phyloP scores from a whole-genome alignment of 2,888 invertebrate genomes.

The Parnassius glacialis region DNA sequence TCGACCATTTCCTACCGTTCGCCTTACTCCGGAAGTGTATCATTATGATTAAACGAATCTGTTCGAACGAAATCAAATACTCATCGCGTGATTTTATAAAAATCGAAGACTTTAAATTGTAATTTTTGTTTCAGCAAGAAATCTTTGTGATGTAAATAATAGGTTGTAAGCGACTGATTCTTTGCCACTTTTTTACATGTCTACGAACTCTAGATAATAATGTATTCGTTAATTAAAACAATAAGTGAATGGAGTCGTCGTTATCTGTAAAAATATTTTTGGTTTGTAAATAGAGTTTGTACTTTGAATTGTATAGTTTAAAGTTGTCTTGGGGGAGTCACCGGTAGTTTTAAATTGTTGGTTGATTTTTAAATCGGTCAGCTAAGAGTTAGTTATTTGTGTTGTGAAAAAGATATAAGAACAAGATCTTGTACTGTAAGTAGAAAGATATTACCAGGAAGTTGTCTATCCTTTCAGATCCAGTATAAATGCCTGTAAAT shows the following conservation, averaged over 20 bases:
- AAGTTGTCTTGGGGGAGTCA: conserved; percentile 29
- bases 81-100: conserved; percentile 29
- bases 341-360: conserved; percentile 2
- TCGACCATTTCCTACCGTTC: conserved; percentile 5
- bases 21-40: conserved; percentile 6
- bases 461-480: too few relatives aligned
- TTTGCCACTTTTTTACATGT: conserved; percentile 80
- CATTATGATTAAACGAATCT: conserved; percentile 21
- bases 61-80: conserved; percentile 29
- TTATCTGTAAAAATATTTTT: conserved; percentile 53
- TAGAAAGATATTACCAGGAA: too few relatives aligned
- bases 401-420: too few relatives aligned
- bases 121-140: conserved; percentile 26
- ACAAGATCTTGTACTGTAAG: too few relatives aligned
- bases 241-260: conserved; percentile 52
- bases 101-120: conserved; percentile 34
- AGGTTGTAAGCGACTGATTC: conserved; percentile 72
- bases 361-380: too few relatives aligned
- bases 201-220: conserved; percentile 58
- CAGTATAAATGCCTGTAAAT: too few relatives aligned
- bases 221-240: conserved; percentile 41
- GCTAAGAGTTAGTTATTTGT: too few relatives aligned
- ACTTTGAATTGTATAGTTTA: conserved; percentile 55
- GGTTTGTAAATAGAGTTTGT: conserved; percentile 67
- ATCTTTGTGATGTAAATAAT: conserved; percentile 68